Conservation (phyloP, 1,140 invertebrate genomes). For the Formica exsecta region DNA sequence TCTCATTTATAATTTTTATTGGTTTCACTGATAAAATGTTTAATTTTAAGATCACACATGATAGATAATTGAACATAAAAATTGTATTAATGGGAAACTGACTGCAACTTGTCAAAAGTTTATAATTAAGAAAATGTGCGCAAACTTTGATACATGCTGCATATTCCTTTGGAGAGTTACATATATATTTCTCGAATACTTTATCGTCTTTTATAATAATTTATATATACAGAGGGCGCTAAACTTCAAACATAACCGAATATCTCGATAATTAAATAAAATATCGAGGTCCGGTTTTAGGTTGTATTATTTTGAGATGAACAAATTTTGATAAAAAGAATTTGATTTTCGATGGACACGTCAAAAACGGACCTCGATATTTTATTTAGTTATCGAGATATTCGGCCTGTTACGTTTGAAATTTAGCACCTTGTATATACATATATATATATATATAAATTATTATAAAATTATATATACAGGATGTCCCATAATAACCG, state of each 20-base stretch:
- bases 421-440: too few relatives aligned
- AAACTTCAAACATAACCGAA: too few relatives aligned
- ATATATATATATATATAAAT: conserved; percentile 44
- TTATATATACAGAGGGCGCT: conserved; percentile 4
- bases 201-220: conserved; percentile 36
- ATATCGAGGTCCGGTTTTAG: too few relatives aligned
- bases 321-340: too few relatives aligned
- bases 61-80: background rate
- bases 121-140: background rate
- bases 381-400: too few relatives aligned
- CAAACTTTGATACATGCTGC: conserved; percentile 1
- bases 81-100: background rate
- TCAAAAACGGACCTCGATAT: too few relatives aligned
- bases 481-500: too few relatives aligned
- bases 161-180: conserved; percentile 29
- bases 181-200: conserved; percentile 1
- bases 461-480: conserved; percentile 8
- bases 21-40: background rate
- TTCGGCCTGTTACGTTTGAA: too few relatives aligned
- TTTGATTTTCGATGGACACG: too few relatives aligned
- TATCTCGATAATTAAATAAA: too few relatives aligned
- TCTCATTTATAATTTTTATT: background rate
- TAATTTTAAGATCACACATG: background rate
- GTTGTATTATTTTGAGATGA: too few relatives aligned
- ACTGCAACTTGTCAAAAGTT: background rate